Percentiles rank a stretch among this genome's conserved stretches.
Evolutionary conservation across 1,140 invertebrate species (phyloP).

Genomic region (Brachionus manjavacas): DNA sequence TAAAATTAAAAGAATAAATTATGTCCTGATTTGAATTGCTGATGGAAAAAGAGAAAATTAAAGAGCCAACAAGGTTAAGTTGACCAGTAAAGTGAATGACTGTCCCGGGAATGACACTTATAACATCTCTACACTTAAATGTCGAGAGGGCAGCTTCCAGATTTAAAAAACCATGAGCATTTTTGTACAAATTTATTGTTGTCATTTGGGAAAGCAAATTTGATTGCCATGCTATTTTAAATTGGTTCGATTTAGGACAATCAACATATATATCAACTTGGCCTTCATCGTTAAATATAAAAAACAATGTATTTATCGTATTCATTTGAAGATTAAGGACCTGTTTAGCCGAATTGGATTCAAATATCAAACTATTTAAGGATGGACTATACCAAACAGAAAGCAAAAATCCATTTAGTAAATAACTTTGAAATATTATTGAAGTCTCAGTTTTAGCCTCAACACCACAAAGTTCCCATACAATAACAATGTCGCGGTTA

Average conservation of each 20-base stretch:
- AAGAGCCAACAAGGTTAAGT: neutral
- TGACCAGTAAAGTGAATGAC: conserved; percentile 30
- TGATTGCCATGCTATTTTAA: neutral
- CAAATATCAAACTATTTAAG: neutral
- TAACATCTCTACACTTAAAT: conserved; percentile 2
- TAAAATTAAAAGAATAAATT: conserved; percentile 11
- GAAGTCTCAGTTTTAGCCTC: neutral
- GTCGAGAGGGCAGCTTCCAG: neutral
- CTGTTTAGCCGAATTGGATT: neutral
- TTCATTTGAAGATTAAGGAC: neutral
- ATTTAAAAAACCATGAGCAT: conserved; percentile 17
- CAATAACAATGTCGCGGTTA: neutral
- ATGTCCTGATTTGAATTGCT: neutral
- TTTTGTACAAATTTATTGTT: neutral
- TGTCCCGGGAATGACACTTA: conserved; percentile 9
- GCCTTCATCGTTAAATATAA: neutral
- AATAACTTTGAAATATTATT: neutral
- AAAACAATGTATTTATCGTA: neutral
- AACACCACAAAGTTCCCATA: neutral
- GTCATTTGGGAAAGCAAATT: neutral
- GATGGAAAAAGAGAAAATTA: neutral
- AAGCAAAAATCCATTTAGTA: neutral
- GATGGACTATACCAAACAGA: neutral
- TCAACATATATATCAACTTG: conserved; percentile 6
- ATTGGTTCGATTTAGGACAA: neutral